Evolutionary conservation across 2,797 vertebrate genomes (phyloP).

Genomic region (Glossophaga mutica): DNA sequence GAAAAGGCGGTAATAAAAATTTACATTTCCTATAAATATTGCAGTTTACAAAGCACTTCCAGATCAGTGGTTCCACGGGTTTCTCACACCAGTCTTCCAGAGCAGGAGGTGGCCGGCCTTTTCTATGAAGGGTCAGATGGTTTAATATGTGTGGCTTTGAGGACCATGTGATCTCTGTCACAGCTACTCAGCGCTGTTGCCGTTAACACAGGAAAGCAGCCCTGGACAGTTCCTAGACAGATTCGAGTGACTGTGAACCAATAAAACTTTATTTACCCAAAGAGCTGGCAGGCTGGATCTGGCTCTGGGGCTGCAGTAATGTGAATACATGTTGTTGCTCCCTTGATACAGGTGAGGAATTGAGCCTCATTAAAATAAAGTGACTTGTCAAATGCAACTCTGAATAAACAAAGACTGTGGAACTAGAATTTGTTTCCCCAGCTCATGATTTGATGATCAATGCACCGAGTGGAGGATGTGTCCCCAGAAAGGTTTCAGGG

Average conservation of each 20-base stretch:
- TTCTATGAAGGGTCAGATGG: background rate
- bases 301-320: background rate
- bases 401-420: background rate
- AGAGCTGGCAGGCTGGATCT: background rate
- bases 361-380: background rate
- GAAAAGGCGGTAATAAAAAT: constrained; percentile 31
- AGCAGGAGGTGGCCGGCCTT: background rate
- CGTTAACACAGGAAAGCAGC: background rate
- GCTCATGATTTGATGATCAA: background rate
- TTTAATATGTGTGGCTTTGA: background rate
- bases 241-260: background rate
- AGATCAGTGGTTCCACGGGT: background rate
- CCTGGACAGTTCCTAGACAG: background rate
- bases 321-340: background rate
- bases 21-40: constrained; percentile 31
- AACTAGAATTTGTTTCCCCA: background rate
- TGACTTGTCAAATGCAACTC: background rate
- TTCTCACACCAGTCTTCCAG: background rate
- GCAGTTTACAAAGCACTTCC: constrained; percentile 14
- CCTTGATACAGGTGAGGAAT: background rate
- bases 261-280: constrained; percentile 10
- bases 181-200: background rate
- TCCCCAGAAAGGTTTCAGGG: background rate
- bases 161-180: background rate
- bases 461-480: background rate